Evolutionary conservation across 2,888 invertebrate genomes (phyloP).

Genomic region (Heliconius cydno): DNA sequence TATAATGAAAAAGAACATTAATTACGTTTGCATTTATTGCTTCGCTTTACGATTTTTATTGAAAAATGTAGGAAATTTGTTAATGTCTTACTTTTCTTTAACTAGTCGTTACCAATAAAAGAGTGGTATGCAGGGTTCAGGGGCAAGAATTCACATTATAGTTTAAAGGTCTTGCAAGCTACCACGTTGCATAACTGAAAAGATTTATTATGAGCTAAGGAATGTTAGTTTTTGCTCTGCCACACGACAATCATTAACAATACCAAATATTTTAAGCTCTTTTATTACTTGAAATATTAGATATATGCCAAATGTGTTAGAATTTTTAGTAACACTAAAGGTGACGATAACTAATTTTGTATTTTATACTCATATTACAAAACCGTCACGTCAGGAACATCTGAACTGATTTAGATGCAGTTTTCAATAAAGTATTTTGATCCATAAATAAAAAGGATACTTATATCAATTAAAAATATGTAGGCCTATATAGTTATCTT

Average conservation of each 20-base stretch:
- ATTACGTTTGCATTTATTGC: constrained; percentile 5
- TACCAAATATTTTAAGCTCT: constrained; percentile 6
- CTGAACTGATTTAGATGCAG: neutral
- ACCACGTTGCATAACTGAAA: constrained; percentile 59
- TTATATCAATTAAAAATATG: no score
- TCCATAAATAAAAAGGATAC: no score
- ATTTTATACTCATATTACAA: neutral
- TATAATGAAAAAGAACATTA: constrained; percentile 21
- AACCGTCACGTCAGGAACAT: no score
- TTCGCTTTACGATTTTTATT: neutral
- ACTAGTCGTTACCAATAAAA: constrained; percentile 41
- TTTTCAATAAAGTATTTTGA: neutral
- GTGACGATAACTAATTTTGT: neutral
- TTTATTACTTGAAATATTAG: constrained; percentile 10
- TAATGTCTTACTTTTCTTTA: constrained; percentile 3
- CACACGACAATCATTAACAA: constrained; percentile 75
- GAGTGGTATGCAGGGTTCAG: constrained; percentile 56
- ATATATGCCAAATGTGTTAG: neutral
- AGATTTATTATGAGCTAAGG: constrained; percentile 69
- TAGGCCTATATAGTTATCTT: neutral
- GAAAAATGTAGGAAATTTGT: constrained; percentile 1
- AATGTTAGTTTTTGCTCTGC: constrained; percentile 71
- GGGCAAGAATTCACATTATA: constrained; percentile 71
- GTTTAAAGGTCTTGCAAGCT: constrained; percentile 69
- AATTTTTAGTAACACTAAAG: neutral